A percentile compares a stretch with the other conserved stretches of the same genome.
Conservation (phyloP, 2,113 vertebrate species). For the Lepidothrix coronata region DNA sequence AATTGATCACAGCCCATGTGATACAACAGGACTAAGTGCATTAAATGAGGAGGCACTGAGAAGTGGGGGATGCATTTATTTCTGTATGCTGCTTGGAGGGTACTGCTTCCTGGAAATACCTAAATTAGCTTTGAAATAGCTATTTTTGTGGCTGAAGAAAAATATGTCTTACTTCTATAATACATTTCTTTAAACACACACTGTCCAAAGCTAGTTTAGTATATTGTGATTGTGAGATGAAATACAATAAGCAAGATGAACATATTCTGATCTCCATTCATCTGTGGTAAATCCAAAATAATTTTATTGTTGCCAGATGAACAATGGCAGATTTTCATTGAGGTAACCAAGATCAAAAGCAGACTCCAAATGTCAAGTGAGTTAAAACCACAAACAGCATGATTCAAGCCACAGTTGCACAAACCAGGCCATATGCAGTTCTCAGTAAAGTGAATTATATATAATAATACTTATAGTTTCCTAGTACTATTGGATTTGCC, state of each 20-base stretch:
- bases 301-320: background rate
- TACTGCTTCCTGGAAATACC: background rate
- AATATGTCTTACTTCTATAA: background rate
- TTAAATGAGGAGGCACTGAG: constrained; percentile 53
- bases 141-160: background rate
- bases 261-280: background rate
- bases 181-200: background rate
- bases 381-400: constrained; percentile 32
- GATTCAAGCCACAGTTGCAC: constrained; percentile 59
- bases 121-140: background rate
- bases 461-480: constrained; percentile 75
- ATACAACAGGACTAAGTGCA: constrained; percentile 54
- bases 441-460: constrained; percentile 74
- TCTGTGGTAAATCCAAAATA: background rate
- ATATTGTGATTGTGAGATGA: background rate
- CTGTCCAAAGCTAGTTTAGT: background rate
- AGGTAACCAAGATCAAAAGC: constrained; percentile 14
- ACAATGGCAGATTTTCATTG: background rate
- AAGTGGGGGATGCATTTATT: background rate
- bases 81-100: background rate
- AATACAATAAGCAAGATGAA: background rate
- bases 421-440: constrained; percentile 56
- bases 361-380: constrained; percentile 28
- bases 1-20: constrained; percentile 72
- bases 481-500: constrained; percentile 76